Evolutionary conservation across 2,113 vertebrate species (phyloP), one percentile per base, ranked within the genome.

Genomic region (Dasypus novemcinctus): DNA sequence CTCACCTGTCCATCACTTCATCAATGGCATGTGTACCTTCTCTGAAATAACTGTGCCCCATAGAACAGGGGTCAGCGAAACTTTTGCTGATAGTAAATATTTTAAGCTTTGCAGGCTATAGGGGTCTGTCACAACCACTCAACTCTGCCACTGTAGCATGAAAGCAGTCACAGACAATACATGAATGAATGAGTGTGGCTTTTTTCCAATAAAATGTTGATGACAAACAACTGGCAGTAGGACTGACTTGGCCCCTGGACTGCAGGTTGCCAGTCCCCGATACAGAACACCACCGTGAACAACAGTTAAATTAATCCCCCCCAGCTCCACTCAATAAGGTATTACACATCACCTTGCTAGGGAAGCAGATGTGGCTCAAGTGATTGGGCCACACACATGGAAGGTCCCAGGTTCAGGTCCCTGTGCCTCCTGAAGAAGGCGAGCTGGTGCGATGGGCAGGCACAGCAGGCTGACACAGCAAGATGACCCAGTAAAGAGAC

Each of bases 141-240:
- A 33, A 1, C 23, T 49, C 54, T 9, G 69, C 80, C 41, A 1
- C 4, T 29, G 11, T 7, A 33, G 18, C 18, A 15, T 36, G 20
- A 68, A 41, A 79, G 41, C 25, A 49, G 68, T 20, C 61, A 57
- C 75, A 78, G 76, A 83, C 27, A 36, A 29, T n/a, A 17, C 1
- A 1, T 15, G 31, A 25, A 27, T 25, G 11, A 88, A 54, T 2
- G 8, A 75, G 64, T 9, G 25, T 31, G 17, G 4, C 31, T 57
- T 36, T 38, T 52, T 20, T 64, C 59, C 49, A 90, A 92, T 78
- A 85, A 92, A 96, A 90, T 63, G 95, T 78, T 91, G 93, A 89
- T 95, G 86, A 89, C 54, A 69, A 54, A 80, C 18, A 91, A 43
- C 12, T 43, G 64, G 63, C 21, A 1, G 8, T 5, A 29, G 74